These are phyloP conservation scores for Nycticryphes semicollaris DNA, from an alignment of 2,113 vertebrate genomes.

Conservation along the genomic window DNA sequence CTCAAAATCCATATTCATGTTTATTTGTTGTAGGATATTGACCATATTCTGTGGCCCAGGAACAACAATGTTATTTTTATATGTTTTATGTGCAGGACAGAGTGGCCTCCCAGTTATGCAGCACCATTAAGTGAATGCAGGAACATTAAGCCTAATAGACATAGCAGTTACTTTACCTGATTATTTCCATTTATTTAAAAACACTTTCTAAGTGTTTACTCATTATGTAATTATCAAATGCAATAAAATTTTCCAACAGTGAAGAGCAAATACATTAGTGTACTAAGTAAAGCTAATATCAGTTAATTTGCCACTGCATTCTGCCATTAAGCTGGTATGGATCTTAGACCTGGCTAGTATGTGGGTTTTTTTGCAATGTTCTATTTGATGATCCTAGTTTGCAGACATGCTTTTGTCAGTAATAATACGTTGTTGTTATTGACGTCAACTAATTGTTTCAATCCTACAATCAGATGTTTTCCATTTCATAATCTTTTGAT, in stretches of 20 bases:
- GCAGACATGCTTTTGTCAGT: background rate
- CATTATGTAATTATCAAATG: background rate
- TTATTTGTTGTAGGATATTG: background rate
- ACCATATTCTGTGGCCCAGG: background rate
- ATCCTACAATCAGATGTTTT: background rate
- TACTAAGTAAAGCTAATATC: background rate
- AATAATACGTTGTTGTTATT: background rate
- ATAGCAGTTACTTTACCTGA: background rate
- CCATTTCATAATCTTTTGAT: conserved; percentile 17
- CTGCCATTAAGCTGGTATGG: background rate
- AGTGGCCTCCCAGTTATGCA: background rate
- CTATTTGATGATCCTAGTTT: background rate
- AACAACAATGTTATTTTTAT: background rate
- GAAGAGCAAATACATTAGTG: background rate
- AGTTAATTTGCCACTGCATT: background rate
- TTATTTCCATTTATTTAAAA: background rate
- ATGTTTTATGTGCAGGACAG: background rate
- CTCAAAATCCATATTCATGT: background rate
- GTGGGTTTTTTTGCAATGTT: background rate
- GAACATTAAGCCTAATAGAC: background rate
- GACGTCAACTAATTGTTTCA: background rate
- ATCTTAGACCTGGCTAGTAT: background rate
- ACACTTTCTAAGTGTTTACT: background rate
- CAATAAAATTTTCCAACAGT: background rate
- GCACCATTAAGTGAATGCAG: background rate